phyloP scores from a whole-genome alignment of 2,888 invertebrate genomes.

The Sinohyriopsis cumingii region DNA sequence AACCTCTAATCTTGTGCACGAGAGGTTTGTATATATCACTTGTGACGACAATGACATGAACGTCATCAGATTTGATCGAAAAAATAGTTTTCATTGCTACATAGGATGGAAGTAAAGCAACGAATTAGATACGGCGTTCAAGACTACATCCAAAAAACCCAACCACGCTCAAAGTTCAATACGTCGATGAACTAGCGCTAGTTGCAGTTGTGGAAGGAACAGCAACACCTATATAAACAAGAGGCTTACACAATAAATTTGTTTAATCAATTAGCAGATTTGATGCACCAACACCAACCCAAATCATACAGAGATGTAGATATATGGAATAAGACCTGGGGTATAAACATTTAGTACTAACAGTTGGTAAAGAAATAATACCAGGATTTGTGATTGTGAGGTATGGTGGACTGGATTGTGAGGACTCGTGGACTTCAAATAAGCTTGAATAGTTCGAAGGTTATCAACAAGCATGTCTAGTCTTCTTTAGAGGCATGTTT shows the following conservation, averaged over 20 bases:
- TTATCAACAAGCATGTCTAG: slow-evolving; percentile 3
- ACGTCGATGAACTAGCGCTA: background rate
- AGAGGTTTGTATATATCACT: slow-evolving; percentile 1
- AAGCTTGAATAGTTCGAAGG: slow-evolving; percentile 4
- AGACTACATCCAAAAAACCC: background rate
- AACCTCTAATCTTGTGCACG: slow-evolving; percentile 1
- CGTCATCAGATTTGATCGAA: background rate
- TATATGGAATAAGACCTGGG: background rate
- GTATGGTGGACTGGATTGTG: slow-evolving; percentile 1
- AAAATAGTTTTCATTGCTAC: background rate
- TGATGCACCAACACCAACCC: background rate
- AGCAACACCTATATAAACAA: background rate
- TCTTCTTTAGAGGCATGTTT: background rate
- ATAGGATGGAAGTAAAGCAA: slow-evolving; percentile 3
- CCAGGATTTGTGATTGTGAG: background rate
- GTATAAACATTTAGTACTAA: slow-evolving; percentile 10
- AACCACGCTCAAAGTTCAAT: background rate
- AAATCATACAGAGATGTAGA: slow-evolving; percentile 2
- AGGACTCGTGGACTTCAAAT: slow-evolving; percentile 11
- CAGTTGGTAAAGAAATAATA: slow-evolving; percentile 7
- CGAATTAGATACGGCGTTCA: background rate
- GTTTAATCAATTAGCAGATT: background rate
- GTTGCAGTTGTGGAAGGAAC: slow-evolving; percentile 5
- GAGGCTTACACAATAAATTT: background rate
- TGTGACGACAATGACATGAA: slow-evolving; percentile 1